Percentiles rank a stretch among this genome's conserved stretches.
phyloP scores from a whole-genome alignment of 2,888 invertebrate species.

The Nemotelus nigrinus region DNA sequence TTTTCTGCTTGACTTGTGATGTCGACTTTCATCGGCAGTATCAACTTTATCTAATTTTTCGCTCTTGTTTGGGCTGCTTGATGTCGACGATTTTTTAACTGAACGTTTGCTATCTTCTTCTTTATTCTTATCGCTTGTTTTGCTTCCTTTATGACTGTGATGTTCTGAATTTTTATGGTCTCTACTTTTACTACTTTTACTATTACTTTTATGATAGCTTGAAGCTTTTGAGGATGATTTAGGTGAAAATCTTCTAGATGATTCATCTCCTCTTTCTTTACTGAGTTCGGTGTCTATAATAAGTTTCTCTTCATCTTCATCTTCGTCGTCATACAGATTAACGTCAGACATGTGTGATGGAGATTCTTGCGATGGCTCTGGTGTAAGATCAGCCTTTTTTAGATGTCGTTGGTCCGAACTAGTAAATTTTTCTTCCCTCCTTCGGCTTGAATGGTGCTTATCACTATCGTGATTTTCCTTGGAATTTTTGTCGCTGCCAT shows the following conservation, averaged over 20 bases:
- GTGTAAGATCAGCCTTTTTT: background rate
- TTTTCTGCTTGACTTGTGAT: conserved; percentile 10
- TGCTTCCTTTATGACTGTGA: conserved; percentile 16
- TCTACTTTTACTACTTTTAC: conserved; percentile 23
- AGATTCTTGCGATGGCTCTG: conserved; percentile 1
- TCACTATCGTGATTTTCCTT: conserved; percentile 13
- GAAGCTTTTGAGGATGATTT: conserved; percentile 11
- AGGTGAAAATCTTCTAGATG: background rate
- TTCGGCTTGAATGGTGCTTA: background rate
- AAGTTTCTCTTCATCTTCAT: conserved; percentile 50
- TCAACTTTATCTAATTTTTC: conserved; percentile 8
- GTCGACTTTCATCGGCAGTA: background rate
- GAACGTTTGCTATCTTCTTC: conserved; percentile 48
- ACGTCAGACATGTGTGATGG: conserved; percentile 4
- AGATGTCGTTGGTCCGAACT: background rate
- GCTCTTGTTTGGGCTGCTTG: conserved; percentile 4
- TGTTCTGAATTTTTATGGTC: conserved; percentile 33
- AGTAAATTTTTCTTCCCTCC: conserved; percentile 1
- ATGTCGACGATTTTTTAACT: conserved; percentile 6
- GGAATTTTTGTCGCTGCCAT: background rate
- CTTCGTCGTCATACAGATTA: conserved; percentile 39
- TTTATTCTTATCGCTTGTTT: conserved; percentile 43
- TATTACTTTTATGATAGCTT: conserved; percentile 29
- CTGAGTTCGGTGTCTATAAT: conserved; percentile 51
- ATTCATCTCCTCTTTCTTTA: conserved; percentile 45